Evolutionary conservation across 2,888 invertebrate genomes (phyloP).

Genomic region (Zootermopsis nevadensis): DNA sequence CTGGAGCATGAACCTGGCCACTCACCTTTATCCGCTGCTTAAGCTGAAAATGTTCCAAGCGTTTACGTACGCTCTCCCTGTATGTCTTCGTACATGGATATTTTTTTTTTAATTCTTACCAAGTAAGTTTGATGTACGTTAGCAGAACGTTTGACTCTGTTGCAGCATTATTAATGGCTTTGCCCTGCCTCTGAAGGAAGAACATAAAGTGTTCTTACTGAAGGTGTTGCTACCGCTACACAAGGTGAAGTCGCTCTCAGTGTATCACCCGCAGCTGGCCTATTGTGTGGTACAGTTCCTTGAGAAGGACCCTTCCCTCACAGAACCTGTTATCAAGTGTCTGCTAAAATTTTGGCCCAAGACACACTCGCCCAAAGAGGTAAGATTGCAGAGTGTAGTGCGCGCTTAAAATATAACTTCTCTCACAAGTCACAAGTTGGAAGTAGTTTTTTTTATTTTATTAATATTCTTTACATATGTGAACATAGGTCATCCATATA

Average conservation of each 20-base stretch:
- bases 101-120: too few species aligned
- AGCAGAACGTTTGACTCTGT: conserved; percentile 16
- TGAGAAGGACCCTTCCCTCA: conserved; percentile 95
- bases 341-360: conserved; percentile 99
- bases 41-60: too few species aligned
- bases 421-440: not conserved
- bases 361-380: conserved; percentile 97
- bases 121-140: too few species aligned
- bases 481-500: too few species aligned
- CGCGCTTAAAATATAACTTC: not conserved
- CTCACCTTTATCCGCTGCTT: too few species aligned
- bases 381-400: conserved; percentile 55
- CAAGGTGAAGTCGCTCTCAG: conserved; percentile 94
- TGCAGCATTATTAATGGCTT: conserved; percentile 97
- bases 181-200: conserved; percentile 96
- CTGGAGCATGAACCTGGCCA: too few species aligned
- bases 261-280: conserved; percentile 97
- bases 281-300: conserved; percentile 99
- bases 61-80: too few species aligned
- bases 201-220: conserved; percentile 96
- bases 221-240: conserved; percentile 93
- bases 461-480: too few species aligned
- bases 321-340: conserved; percentile 93
- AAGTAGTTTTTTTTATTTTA: too few species aligned
- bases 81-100: too few species aligned